A percentile compares a stretch with the other conserved stretches of the same genome.
These are phyloP conservation scores for Urosaurus nigricauda DNA, from an alignment of 2,797 vertebrate species.

Conservation along the genomic window DNA sequence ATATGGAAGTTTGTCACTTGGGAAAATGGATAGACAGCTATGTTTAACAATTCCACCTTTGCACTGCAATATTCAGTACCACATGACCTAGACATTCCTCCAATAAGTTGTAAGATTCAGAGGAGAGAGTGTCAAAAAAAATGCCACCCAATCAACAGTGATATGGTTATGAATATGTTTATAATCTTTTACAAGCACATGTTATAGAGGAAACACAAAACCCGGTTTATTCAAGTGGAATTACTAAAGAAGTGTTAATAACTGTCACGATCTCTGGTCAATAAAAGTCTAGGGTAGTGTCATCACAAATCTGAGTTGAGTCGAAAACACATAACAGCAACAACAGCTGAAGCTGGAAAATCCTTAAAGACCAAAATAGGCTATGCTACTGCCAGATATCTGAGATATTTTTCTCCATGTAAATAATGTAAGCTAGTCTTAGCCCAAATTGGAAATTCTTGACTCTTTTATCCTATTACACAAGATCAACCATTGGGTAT, in stretches of 20 bases:
- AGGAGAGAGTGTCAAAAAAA: neutral
- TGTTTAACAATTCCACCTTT: neutral
- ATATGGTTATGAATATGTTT: too few species aligned
- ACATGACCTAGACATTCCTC: neutral
- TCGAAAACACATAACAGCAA: too few species aligned
- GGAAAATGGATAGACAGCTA: neutral
- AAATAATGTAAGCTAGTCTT: neutral
- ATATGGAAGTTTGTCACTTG: neutral
- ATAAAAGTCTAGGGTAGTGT: too few species aligned
- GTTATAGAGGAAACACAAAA: neutral
- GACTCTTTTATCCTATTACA: neutral
- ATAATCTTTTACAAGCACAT: neutral
- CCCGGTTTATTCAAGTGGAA: neutral
- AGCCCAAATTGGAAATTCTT: neutral
- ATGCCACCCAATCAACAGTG: neutral
- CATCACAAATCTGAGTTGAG: too few species aligned
- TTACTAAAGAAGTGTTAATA: neutral
- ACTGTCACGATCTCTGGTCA: neutral
- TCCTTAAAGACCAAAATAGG: neutral
- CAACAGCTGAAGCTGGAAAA: neutral
- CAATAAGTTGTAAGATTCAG: too few species aligned
- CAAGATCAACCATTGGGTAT: neutral
- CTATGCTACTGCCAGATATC: neutral
- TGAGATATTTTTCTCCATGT: neutral
- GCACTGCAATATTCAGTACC: too few species aligned